Evolutionary conservation across 2,113 vertebrate genomes (phyloP).

Genomic region (Colaptes auratus): DNA sequence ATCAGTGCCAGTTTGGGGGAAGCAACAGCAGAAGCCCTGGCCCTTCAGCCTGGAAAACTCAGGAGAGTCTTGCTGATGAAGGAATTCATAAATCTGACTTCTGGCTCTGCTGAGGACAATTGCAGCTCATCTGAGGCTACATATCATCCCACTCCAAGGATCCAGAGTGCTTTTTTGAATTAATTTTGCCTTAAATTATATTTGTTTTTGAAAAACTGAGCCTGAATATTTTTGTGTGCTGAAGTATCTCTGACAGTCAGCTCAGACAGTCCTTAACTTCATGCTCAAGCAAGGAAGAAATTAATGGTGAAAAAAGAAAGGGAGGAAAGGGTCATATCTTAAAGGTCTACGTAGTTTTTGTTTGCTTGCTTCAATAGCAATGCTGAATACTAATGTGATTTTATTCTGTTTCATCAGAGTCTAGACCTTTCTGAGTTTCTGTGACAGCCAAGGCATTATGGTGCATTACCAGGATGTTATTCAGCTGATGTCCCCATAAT

Average conservation of each 20-base stretch:
- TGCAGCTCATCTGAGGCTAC: neutral
- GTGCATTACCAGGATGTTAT: neutral
- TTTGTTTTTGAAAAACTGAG: neutral
- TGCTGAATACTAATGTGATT: neutral
- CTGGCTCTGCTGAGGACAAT: neutral
- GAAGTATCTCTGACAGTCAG: neutral
- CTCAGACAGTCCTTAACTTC: neutral
- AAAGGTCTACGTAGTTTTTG: neutral
- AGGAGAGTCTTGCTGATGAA: neutral
- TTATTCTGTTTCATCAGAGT: neutral
- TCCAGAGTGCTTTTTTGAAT: neutral
- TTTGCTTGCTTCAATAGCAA: neutral
- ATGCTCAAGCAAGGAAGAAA: neutral
- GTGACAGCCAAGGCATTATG: neutral
- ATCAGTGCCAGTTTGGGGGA: neutral
- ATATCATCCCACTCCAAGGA: neutral
- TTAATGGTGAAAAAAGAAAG: neutral
- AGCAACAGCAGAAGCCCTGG: neutral
- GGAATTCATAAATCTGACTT: neutral
- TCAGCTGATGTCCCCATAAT: constrained; percentile 1
- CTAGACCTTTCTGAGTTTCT: neutral
- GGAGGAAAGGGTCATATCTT: neutral
- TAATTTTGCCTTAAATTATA: neutral
- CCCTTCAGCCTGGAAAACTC: neutral
- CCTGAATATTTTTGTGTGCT: neutral